Percentiles rank a stretch among this genome's conserved stretches.
Conservation (phyloP, 2,797 vertebrate species). For the Clarias laeviceps region DNA sequence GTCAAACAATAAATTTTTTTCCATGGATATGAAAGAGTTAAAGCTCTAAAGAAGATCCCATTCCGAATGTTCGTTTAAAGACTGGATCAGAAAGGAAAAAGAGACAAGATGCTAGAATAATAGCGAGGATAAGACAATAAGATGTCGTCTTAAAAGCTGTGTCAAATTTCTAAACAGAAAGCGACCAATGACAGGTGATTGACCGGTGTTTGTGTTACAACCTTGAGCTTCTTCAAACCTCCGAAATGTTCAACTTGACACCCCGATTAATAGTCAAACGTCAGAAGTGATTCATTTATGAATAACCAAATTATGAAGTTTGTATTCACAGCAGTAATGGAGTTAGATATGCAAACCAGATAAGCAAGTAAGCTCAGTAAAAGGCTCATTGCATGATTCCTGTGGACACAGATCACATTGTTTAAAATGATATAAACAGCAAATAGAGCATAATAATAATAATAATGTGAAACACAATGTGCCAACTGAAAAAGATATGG, state of each 20-base stretch:
- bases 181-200: constrained; percentile 5
- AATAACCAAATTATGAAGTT: neutral
- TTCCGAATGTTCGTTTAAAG: constrained; percentile 12
- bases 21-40: constrained; percentile 42
- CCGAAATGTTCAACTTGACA: neutral
- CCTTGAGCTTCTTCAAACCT: neutral
- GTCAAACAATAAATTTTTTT: constrained; percentile 47
- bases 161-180: neutral
- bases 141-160: neutral
- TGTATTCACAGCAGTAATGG: neutral
- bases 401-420: neutral
- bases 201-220: constrained; percentile 11
- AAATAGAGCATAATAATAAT: neutral
- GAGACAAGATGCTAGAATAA: constrained; percentile 14
- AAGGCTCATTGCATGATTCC: constrained; percentile 17
- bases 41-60: constrained; percentile 28
- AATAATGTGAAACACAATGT: constrained; percentile 18
- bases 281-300: constrained; percentile 12
- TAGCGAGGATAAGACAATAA: constrained; percentile 9
- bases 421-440: constrained; percentile 11
- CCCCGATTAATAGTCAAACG: neutral
- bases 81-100: constrained; percentile 11
- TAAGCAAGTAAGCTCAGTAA: neutral
- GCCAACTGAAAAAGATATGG: neutral
- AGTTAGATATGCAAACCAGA: neutral